A percentile compares a stretch with the other conserved stretches of the same genome.
phyloP scores from a whole-genome alignment of 2,113 vertebrate species.

The Pseudorhombus dupliciocellatus region DNA sequence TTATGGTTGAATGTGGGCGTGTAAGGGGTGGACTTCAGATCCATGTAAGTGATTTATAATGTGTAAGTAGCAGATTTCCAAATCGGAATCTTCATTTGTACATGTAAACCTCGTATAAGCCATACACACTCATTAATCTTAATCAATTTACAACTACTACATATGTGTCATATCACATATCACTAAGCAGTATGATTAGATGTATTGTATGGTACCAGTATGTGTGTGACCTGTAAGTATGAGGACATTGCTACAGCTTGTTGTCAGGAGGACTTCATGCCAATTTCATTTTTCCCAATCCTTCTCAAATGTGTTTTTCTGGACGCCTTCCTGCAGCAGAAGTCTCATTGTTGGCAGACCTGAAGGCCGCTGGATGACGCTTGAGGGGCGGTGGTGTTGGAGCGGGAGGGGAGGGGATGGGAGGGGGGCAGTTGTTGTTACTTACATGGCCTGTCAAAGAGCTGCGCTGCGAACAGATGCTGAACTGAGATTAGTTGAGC shows the following conservation, averaged over 20 bases:
- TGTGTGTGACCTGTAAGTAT: background rate
- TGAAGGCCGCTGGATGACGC: slow-evolving; percentile 22
- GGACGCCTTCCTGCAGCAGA: slow-evolving; percentile 33
- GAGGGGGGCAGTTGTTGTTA: slow-evolving; percentile 30
- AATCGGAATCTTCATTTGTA: too few species aligned
- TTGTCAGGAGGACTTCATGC: slow-evolving; percentile 30
- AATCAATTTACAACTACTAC: background rate
- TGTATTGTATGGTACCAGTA: background rate
- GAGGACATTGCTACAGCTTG: slow-evolving; percentile 3
- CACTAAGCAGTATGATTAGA: too few species aligned
- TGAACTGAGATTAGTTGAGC: slow-evolving; percentile 39
- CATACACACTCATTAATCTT: too few species aligned
- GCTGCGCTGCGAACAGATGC: slow-evolving; percentile 56
- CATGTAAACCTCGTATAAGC: too few species aligned
- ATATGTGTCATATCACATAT: too few species aligned
- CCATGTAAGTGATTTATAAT: too few species aligned
- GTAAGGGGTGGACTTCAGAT: too few species aligned
- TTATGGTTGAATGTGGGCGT: too few species aligned
- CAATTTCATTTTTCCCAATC: slow-evolving; percentile 48
- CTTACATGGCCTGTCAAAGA: slow-evolving; percentile 30
- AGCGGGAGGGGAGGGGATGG: slow-evolving; percentile 27
- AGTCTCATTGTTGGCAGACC: slow-evolving; percentile 47
- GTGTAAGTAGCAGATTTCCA: too few species aligned
- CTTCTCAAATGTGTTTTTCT: slow-evolving; percentile 44
- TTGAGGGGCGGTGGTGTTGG: slow-evolving; percentile 25